phyloP scores from a whole-genome alignment of 2,113 vertebrate genomes.

The Paramisgurnus dabryanus region DNA sequence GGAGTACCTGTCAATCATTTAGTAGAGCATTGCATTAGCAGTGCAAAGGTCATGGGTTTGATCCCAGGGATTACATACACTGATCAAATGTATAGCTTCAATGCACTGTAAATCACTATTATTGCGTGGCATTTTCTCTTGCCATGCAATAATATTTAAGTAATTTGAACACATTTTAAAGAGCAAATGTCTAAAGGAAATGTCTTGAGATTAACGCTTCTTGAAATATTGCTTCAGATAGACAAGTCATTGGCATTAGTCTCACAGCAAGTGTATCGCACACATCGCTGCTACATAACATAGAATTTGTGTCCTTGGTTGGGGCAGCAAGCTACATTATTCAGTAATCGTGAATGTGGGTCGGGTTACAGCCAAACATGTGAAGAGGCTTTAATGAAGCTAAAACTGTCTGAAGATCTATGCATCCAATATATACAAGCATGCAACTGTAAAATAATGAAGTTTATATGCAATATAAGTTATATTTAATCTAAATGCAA shows the following conservation, averaged over 20 bases:
- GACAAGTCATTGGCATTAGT: background rate
- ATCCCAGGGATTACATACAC: no score
- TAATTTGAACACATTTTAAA: no score
- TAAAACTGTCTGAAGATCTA: slow-evolving; percentile 8
- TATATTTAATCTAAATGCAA: background rate
- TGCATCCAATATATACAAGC: background rate
- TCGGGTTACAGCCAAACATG: slow-evolving; percentile 47
- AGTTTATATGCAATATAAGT: no score
- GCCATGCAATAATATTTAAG: no score
- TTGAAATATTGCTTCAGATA: slow-evolving; percentile 1
- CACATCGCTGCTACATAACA: background rate
- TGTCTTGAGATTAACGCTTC: background rate
- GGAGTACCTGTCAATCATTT: no score
- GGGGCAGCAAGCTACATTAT: background rate
- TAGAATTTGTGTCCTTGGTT: slow-evolving; percentile 20
- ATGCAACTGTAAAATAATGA: background rate
- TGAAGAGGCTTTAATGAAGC: slow-evolving; percentile 20
- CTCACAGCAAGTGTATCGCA: background rate
- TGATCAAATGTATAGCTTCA: no score
- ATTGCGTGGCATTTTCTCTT: no score
- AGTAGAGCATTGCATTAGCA: no score
- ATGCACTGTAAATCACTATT: no score
- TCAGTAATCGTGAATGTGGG: slow-evolving; percentile 9
- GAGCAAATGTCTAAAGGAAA: no score
- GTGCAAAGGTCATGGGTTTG: no score